Evolutionary conservation across 2,113 vertebrate species (phyloP).

Genomic region (Rutilus rutilus): DNA sequence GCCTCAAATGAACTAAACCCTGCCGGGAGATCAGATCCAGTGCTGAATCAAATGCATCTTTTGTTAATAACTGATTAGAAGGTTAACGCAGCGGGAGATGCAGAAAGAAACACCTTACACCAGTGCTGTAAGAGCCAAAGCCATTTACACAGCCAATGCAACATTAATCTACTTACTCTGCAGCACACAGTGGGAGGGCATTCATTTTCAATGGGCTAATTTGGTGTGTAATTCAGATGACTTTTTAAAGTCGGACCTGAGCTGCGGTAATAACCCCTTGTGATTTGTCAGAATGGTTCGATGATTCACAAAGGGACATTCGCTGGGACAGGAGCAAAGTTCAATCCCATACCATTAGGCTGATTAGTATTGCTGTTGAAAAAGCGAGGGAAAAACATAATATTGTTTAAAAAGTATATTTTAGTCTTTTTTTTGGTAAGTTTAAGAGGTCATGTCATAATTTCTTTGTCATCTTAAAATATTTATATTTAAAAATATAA

Average conservation of each 20-base stretch:
- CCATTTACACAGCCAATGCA: constrained; percentile 53
- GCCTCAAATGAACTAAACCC: constrained; percentile 27
- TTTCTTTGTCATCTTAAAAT: not conserved
- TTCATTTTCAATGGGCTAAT: constrained; percentile 57
- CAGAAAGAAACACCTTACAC: constrained; percentile 16
- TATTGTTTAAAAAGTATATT: not conserved
- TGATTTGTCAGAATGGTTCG: constrained; percentile 50
- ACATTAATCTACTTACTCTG: constrained; percentile 51
- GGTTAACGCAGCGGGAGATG: constrained; percentile 36
- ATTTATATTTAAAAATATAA: no score
- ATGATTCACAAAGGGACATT: constrained; percentile 50
- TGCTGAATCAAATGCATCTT: constrained; percentile 9
- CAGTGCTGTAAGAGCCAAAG: constrained; percentile 37
- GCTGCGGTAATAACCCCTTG: constrained; percentile 57
- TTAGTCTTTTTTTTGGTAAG: not conserved
- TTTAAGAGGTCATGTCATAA: not conserved
- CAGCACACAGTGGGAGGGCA: constrained; percentile 48
- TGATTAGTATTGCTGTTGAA: not conserved
- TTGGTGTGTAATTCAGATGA: constrained; percentile 57
- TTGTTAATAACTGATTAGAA: constrained; percentile 44
- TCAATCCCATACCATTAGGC: not conserved
- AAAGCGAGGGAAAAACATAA: not conserved
- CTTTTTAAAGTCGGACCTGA: constrained; percentile 60
- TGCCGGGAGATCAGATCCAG: not conserved
- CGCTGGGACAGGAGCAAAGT: constrained; percentile 32